Evolutionary conservation across 2,888 invertebrate genomes (phyloP).

Genomic region (Ferdinandea cuprea): DNA sequence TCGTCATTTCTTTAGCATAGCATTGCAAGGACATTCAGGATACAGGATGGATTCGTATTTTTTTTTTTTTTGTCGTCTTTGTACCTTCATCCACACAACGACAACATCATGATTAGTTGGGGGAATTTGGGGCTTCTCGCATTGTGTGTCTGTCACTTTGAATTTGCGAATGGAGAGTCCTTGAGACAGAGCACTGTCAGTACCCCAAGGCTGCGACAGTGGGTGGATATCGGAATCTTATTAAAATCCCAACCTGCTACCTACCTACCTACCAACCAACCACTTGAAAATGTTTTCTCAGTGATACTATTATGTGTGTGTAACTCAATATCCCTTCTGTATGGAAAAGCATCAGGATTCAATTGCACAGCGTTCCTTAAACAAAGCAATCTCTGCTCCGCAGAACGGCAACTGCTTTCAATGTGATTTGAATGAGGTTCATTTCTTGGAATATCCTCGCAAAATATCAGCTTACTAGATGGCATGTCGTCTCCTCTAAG

Average conservation of each 20-base stretch:
- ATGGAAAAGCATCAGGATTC: conserved; percentile 45
- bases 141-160: conserved; percentile 60
- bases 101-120: conserved; percentile 63
- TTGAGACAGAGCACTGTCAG: conserved; percentile 63
- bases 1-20: conserved; percentile 47
- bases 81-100: conserved; percentile 1
- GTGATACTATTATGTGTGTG: conserved; percentile 47
- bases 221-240: conserved; percentile 57
- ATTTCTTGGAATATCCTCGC: conserved; percentile 63
- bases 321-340: conserved; percentile 65
- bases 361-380: conserved; percentile 64
- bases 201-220: conserved; percentile 21
- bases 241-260: conserved; percentile 60
- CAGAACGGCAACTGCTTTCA: conserved; percentile 28
- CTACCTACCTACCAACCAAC: conserved; percentile 15
- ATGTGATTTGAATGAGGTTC: conserved; percentile 30
- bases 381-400: conserved; percentile 42
- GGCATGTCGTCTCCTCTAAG: conserved; percentile 47
- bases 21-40: conserved; percentile 32
- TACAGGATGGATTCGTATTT: conserved; percentile 55
- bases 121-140: conserved; percentile 61
- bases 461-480: conserved; percentile 70
- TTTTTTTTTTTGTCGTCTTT: conserved; percentile 25
- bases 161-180: conserved; percentile 51
- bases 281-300: conserved; percentile 6